phyloP scores from a whole-genome alignment of 2,797 vertebrate genomes.

The Halcyon chelicuti region DNA sequence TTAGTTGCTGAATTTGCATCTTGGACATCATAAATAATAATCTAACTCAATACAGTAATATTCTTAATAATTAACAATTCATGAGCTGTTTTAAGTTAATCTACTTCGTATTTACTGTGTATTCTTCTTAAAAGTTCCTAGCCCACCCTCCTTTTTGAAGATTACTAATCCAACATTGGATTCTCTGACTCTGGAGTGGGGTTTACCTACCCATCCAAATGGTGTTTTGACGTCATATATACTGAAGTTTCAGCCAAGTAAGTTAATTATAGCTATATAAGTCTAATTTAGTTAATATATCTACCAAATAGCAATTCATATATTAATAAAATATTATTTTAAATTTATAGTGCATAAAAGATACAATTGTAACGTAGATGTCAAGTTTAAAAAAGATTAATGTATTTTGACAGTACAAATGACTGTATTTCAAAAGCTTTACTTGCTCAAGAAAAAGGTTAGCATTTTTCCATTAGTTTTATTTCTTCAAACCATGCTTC shows the following conservation, averaged over 20 bases:
- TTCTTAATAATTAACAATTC: not conserved
- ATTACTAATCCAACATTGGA: slow-evolving; percentile 87
- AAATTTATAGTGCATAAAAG: not conserved
- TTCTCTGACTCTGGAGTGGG: slow-evolving; percentile 93
- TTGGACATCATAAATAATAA: not conserved
- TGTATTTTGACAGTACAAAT: not conserved
- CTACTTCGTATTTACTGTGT: not conserved
- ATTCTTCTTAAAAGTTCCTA: slow-evolving; percentile 85
- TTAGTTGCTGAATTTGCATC: not conserved
- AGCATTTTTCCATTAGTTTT: not conserved
- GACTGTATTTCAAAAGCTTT: not conserved
- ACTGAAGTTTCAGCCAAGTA: slow-evolving; percentile 94
- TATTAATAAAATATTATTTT: not conserved
- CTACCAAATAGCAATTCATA: not conserved
- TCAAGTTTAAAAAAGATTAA: not conserved
- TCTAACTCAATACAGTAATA: not conserved
- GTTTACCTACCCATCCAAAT: slow-evolving; percentile 88
- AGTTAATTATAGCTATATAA: slow-evolving; percentile 65
- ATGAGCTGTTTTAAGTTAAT: not conserved
- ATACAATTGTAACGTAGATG: not conserved
- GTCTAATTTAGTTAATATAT: not conserved
- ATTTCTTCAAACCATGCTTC: not conserved
- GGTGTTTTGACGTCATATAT: slow-evolving; percentile 91
- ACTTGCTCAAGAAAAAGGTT: not conserved
- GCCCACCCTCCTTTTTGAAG: slow-evolving; percentile 85